Evolutionary conservation across 1,140 invertebrate species (phyloP), one percentile per base, ranked within the genome.

Genomic region (Drosophila sp.): DNA sequence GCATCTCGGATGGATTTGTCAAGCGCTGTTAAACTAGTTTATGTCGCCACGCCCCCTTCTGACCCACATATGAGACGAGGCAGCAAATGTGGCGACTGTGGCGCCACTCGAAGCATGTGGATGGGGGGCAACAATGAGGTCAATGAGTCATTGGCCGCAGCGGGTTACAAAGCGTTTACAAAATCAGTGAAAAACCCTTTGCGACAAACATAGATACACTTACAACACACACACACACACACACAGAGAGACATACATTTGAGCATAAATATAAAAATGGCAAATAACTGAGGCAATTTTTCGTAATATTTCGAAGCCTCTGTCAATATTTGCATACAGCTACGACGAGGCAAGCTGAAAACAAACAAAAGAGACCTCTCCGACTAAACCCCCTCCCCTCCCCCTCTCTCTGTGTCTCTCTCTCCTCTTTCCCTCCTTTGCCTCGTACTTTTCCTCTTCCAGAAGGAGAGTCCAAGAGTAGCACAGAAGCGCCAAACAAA

Each of bases 271-370:
- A 53, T 36, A 29, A 69, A 51, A 70, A 69, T 74, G 29, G 65
- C 65, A 73, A 73, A 73, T 73, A 73, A 32, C 74, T 63, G 57
- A 75, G 66, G 74, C 63, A 54, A 59, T 76, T 86, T 86, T 81
- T 87, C 78, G 76, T 89, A 82, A 87, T 81, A 89, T 87, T 87
- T 87, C 61, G 79, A 89, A 82, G 82, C 83, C 83, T 89, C 83
- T 87, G 83, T 87, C 83, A 87, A 87, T 87, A 87, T 87, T 87
- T 87, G 82, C 78, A 32, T 69, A 65, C 71, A 69, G 71, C 71
- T 70, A 40, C 71, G 56, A 29, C 48, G 50, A 71, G 70, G 50
- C 74, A 86, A 73, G 69, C 64, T 63, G 14, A 9, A 64, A 64
- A 43, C 53, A 79, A 62, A 53, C 64, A 74, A 74, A 74, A 57